Base-by-base conservation (phyloP, 2,113 vertebrate species). In the Carassius carassius region DNA sequence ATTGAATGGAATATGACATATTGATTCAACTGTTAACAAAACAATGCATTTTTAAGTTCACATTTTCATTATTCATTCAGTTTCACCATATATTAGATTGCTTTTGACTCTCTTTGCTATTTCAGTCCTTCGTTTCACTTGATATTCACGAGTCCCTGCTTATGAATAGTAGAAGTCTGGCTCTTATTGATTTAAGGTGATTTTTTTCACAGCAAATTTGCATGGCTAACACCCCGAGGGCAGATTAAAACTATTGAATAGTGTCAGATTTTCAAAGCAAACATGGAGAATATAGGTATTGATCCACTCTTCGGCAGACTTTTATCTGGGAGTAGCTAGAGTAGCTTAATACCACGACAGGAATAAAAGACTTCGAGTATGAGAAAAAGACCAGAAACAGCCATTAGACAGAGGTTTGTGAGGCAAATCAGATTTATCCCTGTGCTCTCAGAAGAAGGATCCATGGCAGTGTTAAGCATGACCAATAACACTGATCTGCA, bases 221-320 rank as follows among this genome's bases (percentile, higher is more conserved):
- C 81, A 84, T 89, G 41, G 60, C 84, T 67, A 60, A 74, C 62
- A 84, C 58, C 78, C 70, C 35, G 7, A 2, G 37, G 83, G 69
- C 60, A 56, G 78, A 76, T 44, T 76, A 19, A 67, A 86, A 79
- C 83, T 82, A 69, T 73, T 65, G 74, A 65, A 89, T 84, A 85
- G 83, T 83, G 86, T 83, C 85, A 84, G 56, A 79, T 86, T 91
- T 91, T 91, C 87, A 84, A 92, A 90, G 83, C 80, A 83, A 78
- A 89, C 84, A 56, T 23, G 47, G 85, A 87, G 65, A 75, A 89
- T 90, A 78, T 84, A 51, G 32, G 80, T 86, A 93, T 92, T 62
- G 90, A 93, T 92, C 85, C 6, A 25, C 76, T 44, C 77, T 78
- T 91, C 44, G 35, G 81, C 85, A 51, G 80, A 63, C 80, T 91